These are phyloP conservation scores for Chironomus tepperi DNA, from an alignment of 1,140 invertebrate genomes.

Conservation along the genomic window DNA sequence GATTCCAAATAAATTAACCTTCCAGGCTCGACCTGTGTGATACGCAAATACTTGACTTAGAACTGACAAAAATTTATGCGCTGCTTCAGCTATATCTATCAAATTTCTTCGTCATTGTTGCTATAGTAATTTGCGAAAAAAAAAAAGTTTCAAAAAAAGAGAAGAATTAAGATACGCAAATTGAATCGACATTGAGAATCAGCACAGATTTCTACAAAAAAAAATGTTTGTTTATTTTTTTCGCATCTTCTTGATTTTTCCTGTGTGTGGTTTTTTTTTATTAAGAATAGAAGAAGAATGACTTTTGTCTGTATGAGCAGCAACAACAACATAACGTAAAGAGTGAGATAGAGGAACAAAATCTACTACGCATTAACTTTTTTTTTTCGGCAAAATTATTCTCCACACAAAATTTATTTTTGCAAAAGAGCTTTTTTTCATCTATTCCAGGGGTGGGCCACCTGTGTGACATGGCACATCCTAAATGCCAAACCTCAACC, in stretches of 20 bases:
- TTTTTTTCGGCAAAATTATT: not conserved
- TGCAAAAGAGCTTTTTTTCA: too few species aligned
- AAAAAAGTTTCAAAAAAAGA: not conserved
- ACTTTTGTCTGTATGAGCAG: not conserved
- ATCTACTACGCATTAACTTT: constrained; percentile 1
- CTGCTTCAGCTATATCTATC: too few species aligned
- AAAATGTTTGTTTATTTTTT: not conserved
- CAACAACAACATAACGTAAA: too few species aligned
- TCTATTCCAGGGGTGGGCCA: too few species aligned
- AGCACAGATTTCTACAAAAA: not conserved
- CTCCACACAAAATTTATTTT: not conserved
- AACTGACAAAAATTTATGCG: too few species aligned
- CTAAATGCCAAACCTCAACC: too few species aligned
- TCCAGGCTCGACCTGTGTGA: too few species aligned
- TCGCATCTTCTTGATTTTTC: not conserved
- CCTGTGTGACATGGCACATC: too few species aligned
- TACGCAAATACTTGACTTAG: too few species aligned
- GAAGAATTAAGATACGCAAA: not conserved
- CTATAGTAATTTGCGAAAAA: not conserved
- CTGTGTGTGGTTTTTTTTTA: not conserved
- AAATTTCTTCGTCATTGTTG: not conserved
- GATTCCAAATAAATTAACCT: too few species aligned
- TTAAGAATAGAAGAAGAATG: not conserved
- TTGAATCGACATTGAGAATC: constrained; percentile 8
- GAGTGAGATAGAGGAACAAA: not conserved